These are phyloP conservation scores for Colinus virginianus DNA, from an alignment of 2,113 vertebrate genomes.

Conservation along the genomic window DNA sequence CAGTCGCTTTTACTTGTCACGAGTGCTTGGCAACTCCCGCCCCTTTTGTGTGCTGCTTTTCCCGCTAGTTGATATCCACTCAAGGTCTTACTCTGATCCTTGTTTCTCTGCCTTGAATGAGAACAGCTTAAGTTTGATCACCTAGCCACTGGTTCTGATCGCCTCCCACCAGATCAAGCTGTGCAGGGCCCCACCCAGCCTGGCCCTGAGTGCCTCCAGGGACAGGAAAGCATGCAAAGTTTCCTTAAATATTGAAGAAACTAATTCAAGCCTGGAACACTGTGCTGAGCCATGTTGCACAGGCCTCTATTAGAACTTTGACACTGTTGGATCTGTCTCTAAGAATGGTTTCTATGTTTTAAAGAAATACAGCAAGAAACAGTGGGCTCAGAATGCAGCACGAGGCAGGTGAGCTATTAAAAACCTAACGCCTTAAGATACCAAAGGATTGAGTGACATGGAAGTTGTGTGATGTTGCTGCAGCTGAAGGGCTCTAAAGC, in stretches of 20 bases:
- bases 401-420: background rate
- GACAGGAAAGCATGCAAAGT: background rate
- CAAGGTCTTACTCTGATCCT: too few species aligned
- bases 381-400: background rate
- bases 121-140: too few species aligned
- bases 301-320: background rate
- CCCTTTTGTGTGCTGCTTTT: background rate
- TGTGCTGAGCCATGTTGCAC: background rate
- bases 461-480: fast-evolving
- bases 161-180: too few species aligned
- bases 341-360: background rate
- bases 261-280: background rate
- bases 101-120: too few species aligned
- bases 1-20: background rate
- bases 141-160: too few species aligned
- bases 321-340: too few species aligned
- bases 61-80: background rate
- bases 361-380: background rate
- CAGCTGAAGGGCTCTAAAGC: background rate
- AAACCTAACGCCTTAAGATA: background rate
- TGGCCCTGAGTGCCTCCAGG: too few species aligned
- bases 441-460: background rate
- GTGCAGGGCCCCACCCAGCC: too few species aligned
- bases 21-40: background rate
- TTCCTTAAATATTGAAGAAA: background rate